Base-by-base conservation (phyloP, 2,113 vertebrate species). In the Xerus inauris region DNA sequence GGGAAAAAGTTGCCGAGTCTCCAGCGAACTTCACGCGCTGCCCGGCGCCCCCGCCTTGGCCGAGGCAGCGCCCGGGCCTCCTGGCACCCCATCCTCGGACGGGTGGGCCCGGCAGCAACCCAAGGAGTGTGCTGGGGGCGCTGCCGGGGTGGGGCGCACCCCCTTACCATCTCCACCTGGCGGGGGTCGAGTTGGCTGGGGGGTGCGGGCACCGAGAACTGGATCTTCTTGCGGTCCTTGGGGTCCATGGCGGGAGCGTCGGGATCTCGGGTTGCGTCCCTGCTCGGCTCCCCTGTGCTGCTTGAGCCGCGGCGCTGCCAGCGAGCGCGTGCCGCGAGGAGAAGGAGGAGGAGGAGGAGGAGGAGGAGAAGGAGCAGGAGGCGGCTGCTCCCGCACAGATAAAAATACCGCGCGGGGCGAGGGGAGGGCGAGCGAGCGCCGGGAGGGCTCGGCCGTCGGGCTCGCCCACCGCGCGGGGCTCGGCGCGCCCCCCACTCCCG, bases 211-310 rank as follows among this genome's bases (percentile, higher is more conserved):
- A 99, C 99, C 0, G 99, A 99, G 94, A 99, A 99, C 81, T 99
- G 99, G 98, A 99, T 99, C 98, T 99, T 99, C 98, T 99, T 99
- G 96, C 99, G 99, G 97, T 99, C 99, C 98, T 99, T 99, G 97
- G 98, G 95, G 96, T 99, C 99, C 97, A 97, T 98, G 22, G 89
- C 94, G 22, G 30, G 73, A 8, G 35, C 12, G 64, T 84, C 42
- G 26, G 89, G 93, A 89, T 95, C 90, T 75, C 51, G 69, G 90
- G 94, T 64, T 42, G 47, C 65, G 77, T 94, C 71, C 57, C 30
- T 30, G 94, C 47, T 98, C 96, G 40, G 94, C 88, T 93, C 62
- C 82, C 85, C 42, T 5, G 93, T 72, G 89, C 92, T 72, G 89
- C 75, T 95, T 32, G 0, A 28, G 65, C 86, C 65, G 76, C 85